phyloP scores from a whole-genome alignment of 2,113 vertebrate genomes.

The Menidia beryllina region DNA sequence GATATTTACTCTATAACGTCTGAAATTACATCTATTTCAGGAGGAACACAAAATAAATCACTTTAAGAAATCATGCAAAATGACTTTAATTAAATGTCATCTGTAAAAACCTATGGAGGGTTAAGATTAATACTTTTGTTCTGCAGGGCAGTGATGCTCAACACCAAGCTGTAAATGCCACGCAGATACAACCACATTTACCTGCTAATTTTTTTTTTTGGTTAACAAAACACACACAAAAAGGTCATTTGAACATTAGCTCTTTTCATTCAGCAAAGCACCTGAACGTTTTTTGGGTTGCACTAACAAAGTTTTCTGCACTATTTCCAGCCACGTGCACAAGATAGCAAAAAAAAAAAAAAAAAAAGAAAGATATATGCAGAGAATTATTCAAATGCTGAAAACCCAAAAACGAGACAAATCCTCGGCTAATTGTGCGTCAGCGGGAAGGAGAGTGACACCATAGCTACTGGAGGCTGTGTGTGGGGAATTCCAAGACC shows the following conservation, averaged over 20 bases:
- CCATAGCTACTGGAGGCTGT: neutral
- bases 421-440: slow-evolving; percentile 38
- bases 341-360: slow-evolving; percentile 7
- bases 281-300: slow-evolving; percentile 1
- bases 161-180: slow-evolving; percentile 36
- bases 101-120: slow-evolving; percentile 27
- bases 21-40: slow-evolving; percentile 42
- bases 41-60: slow-evolving; percentile 28
- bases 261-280: slow-evolving; percentile 10
- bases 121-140: slow-evolving; percentile 43
- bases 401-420: slow-evolving; percentile 10
- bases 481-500: slow-evolving; percentile 19
- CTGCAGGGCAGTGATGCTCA: slow-evolving; percentile 17
- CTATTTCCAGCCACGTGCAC: neutral
- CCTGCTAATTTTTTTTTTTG: slow-evolving; percentile 8
- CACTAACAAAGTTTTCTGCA: slow-evolving; percentile 3
- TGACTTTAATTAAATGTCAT: slow-evolving; percentile 56
- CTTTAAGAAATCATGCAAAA: slow-evolving; percentile 37
- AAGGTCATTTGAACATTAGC: slow-evolving; percentile 18
- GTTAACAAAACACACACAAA: slow-evolving; percentile 25
- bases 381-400: slow-evolving; percentile 15
- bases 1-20: slow-evolving; percentile 41
- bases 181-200: neutral
- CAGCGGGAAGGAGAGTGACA: slow-evolving; percentile 41
- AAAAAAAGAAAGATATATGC: slow-evolving; percentile 26